Base-by-base conservation (phyloP, 2,888 invertebrate species). In the Standfussiana lucernea region DNA sequence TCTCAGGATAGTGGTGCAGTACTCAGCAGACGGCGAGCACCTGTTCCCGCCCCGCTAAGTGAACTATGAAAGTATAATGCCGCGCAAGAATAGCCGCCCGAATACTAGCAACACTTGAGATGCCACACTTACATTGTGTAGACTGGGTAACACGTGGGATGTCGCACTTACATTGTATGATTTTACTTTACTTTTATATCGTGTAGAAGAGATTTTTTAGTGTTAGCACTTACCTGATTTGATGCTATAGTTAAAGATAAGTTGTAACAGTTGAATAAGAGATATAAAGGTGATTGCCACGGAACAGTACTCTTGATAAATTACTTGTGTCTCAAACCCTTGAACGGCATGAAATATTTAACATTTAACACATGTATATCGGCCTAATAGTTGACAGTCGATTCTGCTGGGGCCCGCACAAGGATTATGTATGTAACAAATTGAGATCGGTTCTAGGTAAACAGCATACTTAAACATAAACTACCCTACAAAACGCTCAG, bases 31-130 rank as follows among this genome's bases (percentile, higher is more conserved):
- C 83, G 37, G n/a, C 37, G 70, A 59, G 50, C 83, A 83, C 79
- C 83, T 84, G 86, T 75, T 81, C 76, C 65, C 56, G 64, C 70
- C 56, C 32, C 68, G 67, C 84, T 83, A 84, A 84, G 80, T 84
- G 86, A 72, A 80, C 86, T 83, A 80, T 84, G 86, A 83, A 86
- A 83, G 68, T 80, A 70, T 84, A 86, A 86, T 80, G 84, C n/a
- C 53, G n/a, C 56, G 62, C 71, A 82, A 81, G 71, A 75, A 85
- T 45, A 65, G 61, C 71, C 45, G 45, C 28, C 37, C 40, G 47
- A 15, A 32, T n/a, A n/a, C 62, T 32, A 32, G 37, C 13, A 28
- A 47, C 47, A 35, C 64, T 18, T 47, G 75, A 28, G 40, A 56
- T 56, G 47, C 35, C 28, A 56, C 64, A 75, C 75, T 78, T 65